A percentile compares a stretch with the other conserved stretches of the same genome.
Conservation (phyloP, 1,140 invertebrate genomes). For the Cataglyphis hispanica region DNA sequence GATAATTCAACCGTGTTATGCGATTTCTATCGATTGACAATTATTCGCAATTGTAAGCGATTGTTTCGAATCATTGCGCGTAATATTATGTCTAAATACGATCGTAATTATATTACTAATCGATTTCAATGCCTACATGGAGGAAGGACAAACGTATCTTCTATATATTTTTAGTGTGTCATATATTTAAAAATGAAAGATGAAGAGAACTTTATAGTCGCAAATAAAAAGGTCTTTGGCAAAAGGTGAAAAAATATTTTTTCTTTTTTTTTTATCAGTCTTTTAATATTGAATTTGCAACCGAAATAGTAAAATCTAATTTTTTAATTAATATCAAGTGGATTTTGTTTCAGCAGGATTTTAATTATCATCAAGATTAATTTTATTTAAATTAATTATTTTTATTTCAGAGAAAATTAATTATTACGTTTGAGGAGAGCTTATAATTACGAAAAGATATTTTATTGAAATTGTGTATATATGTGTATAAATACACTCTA, state of each 20-base stretch:
- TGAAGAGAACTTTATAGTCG: not conserved
- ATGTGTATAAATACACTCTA: not conserved
- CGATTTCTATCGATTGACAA: constrained; percentile 32
- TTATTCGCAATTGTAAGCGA: constrained; percentile 22
- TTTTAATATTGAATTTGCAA: not conserved
- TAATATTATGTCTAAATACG: constrained; percentile 33
- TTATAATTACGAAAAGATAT: not conserved
- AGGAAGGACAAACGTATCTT: not conserved
- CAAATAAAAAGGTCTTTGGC: not conserved
- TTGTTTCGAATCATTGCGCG: constrained; percentile 41
- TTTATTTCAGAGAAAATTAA: not conserved
- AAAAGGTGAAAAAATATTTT: not conserved
- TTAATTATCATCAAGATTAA: not conserved
- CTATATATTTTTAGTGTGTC: not conserved
- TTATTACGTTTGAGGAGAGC: no score
- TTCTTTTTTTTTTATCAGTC: not conserved
- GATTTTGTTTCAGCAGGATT: not conserved
- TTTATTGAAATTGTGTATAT: not conserved
- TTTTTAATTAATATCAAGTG: not conserved
- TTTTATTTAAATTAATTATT: no score
- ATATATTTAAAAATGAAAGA: not conserved
- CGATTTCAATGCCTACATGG: not conserved
- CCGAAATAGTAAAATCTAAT: not conserved
- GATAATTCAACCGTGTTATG: constrained; percentile 23
- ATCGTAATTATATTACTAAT: not conserved